Evolutionary conservation across 2,113 vertebrate species (phyloP).

Genomic region (Ancistrus triradiatus): DNA sequence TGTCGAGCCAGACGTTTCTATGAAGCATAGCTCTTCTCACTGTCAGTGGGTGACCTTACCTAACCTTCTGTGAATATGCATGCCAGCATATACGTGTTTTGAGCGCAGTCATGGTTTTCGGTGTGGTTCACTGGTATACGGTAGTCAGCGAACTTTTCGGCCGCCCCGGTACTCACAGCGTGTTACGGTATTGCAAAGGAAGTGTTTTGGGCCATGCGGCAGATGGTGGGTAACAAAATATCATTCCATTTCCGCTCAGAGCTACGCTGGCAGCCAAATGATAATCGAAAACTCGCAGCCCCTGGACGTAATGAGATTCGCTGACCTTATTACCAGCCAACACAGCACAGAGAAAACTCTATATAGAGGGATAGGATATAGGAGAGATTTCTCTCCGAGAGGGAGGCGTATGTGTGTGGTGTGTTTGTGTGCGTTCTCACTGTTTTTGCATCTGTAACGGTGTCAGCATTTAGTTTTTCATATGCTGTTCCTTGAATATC

Average conservation of each 20-base stretch:
- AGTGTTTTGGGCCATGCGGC: constrained; percentile 53
- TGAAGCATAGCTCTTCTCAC: not conserved
- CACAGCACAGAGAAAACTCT: constrained; percentile 26
- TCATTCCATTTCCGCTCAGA: constrained; percentile 56
- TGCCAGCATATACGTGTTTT: constrained; percentile 8
- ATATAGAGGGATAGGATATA: constrained; percentile 17
- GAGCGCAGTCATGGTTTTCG: constrained; percentile 7
- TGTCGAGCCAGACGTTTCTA: too few relatives aligned
- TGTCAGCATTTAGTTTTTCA: constrained; percentile 17
- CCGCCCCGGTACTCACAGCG: constrained; percentile 34
- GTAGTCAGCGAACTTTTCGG: constrained; percentile 9
- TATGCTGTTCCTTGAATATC: too few relatives aligned
- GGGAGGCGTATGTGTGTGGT: too few relatives aligned
- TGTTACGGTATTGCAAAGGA: constrained; percentile 52
- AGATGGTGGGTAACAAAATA: constrained; percentile 59
- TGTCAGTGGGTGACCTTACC: constrained; percentile 26
- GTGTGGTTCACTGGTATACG: not conserved
- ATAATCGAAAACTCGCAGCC: constrained; percentile 57
- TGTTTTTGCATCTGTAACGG: constrained; percentile 31
- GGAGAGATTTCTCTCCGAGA: constrained; percentile 15
- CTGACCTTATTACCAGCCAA: constrained; percentile 45
- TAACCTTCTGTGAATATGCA: constrained; percentile 7
- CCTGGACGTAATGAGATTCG: constrained; percentile 44
- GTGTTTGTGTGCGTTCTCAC: not conserved
- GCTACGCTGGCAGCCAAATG: constrained; percentile 50